Evolutionary conservation across 2,797 vertebrate genomes (phyloP), one percentile per base, ranked within the genome.

Genomic region (Melanotaenia trifasciata): DNA sequence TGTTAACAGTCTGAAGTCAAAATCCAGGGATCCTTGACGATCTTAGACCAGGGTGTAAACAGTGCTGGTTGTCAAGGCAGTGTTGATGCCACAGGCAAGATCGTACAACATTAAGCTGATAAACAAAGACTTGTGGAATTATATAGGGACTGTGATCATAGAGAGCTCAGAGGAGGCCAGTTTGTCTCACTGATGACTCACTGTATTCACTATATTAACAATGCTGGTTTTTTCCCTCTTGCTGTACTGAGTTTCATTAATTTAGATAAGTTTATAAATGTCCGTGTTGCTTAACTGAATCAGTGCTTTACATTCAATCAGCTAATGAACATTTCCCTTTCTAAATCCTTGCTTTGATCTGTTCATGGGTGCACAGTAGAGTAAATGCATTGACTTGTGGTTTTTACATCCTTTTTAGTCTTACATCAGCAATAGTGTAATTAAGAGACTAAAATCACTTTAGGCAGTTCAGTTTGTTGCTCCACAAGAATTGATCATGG

Each of bases 1-100:
- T 61, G 26, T 76, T 68, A 30, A 14, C 65, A 33, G 76, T 85
- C 73, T 88, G 56, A 74, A 67, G 60, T 66, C 56, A 16, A 77
- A 78, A 81, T 86, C 59, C 30, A 18, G 18, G 64, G 64, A 57
- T 78, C 35, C 20, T 69, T 72, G 32, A 62, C 16, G 67, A 9
- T 72, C 43, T 70, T 64, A 64, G 62, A 59, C 6, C 4, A 64
- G 63, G 32, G 32, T 47, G 24, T 47, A 58, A 67, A 68, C 47
- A 61, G 36, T 60, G 18, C 38, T 57, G 36, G 61, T 83, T 13
- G 68, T 70, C 76, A 82, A 80, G 50, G 63, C 10, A 67, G 58
- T 74, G 76, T 68, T 81, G 69, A 74, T 70, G 60, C 65, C 60
- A 38, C 57, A 16, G 61, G 64, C 64, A 61, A 33, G 26, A 30